Conservation (phyloP, 2,888 invertebrate genomes). For the Drosophila subquinaria region DNA sequence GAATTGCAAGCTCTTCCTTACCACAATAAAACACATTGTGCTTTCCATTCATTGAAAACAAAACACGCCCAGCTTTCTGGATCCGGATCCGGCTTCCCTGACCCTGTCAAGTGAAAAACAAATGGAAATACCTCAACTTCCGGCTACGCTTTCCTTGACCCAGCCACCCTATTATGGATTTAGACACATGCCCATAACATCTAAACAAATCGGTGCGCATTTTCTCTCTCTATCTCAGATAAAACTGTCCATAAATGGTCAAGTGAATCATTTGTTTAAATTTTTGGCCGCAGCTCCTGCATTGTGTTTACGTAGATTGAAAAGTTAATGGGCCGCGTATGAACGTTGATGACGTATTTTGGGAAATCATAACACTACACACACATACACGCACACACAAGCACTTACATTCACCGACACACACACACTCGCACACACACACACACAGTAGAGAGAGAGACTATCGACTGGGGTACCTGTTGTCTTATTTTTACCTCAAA, state of each 20-base stretch:
- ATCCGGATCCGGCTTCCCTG: constrained; percentile 25
- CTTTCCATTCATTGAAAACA: background rate
- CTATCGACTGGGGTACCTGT: constrained; percentile 70
- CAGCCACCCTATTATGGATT: constrained; percentile 39
- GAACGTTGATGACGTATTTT: constrained; percentile 76
- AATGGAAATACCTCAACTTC: constrained; percentile 28
- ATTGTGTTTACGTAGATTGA: constrained; percentile 70
- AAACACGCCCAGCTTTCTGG: constrained; percentile 11
- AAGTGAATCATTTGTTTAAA: constrained; percentile 78
- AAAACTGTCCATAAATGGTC: constrained; percentile 75
- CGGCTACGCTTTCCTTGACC: constrained; percentile 53
- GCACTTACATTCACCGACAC: constrained; percentile 7
- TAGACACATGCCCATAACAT: constrained; percentile 12
- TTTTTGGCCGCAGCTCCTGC: constrained; percentile 48
- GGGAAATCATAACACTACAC: constrained; percentile 76
- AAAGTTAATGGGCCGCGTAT: constrained; percentile 68
- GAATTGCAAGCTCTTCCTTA: background rate
- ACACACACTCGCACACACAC: too few relatives aligned
- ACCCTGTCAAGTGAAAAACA: constrained; percentile 34
- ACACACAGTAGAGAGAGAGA: background rate
- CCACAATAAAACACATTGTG: background rate
- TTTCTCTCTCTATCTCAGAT: constrained; percentile 5
- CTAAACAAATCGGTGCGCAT: constrained; percentile 42
- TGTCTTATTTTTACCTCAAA: constrained; percentile 74
- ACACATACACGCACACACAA: constrained; percentile 14